A percentile compares a stretch with the other conserved stretches of the same genome.
phyloP scores from a whole-genome alignment of 1,140 invertebrate species.

The Neotoxoptera formosana region DNA sequence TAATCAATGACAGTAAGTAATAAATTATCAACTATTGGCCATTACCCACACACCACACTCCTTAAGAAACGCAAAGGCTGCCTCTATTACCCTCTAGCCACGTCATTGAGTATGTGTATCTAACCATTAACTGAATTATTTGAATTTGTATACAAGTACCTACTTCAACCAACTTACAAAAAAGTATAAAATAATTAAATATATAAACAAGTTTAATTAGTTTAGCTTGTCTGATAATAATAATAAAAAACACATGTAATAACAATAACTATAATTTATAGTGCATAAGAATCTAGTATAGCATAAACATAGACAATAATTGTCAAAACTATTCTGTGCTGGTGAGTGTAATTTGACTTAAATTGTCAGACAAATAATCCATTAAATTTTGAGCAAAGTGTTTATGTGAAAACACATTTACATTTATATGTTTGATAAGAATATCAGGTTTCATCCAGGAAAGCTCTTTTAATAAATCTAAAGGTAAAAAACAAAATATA shows the following conservation, averaged over 20 bases:
- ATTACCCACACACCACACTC: too few species aligned
- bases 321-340: neutral
- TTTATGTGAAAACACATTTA: slow-evolving; percentile 51
- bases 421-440: slow-evolving; percentile 49
- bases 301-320: neutral
- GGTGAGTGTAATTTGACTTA: slow-evolving; percentile 11
- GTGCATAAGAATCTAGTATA: neutral
- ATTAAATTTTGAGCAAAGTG: slow-evolving; percentile 50
- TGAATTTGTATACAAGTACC: neutral
- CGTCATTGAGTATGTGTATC: too few species aligned
- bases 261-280: neutral
- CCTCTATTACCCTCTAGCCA: too few species aligned
- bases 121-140: neutral
- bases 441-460: slow-evolving; percentile 52
- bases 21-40: too few species aligned
- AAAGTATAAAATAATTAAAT: too few species aligned
- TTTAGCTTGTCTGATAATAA: neutral
- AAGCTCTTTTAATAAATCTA: slow-evolving; percentile 44
- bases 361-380: slow-evolving; percentile 23
- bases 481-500: neutral
- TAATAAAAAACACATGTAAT: neutral
- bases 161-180: neutral
- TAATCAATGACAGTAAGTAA: too few species aligned
- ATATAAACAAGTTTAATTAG: neutral
- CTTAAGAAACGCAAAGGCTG: too few species aligned